Base-by-base conservation (phyloP, 2,113 vertebrate genomes). In the Nettapus auritus region DNA sequence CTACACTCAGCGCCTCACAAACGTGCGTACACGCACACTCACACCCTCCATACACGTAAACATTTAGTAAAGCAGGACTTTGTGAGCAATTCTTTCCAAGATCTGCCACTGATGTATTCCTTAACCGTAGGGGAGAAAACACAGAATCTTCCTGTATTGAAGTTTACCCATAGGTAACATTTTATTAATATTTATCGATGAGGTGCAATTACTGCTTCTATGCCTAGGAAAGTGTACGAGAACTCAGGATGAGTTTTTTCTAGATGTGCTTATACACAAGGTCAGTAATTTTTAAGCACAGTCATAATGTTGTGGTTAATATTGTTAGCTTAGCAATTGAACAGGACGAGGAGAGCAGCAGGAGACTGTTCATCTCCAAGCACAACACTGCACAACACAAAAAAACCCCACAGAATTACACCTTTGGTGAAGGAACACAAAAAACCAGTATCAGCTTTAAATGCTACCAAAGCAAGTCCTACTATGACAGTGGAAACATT, bases 281-380 rank as follows among this genome's bases (percentile, higher is more conserved):
- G n/a, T 77, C 34, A 42, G 2, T 57, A 25, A 48, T 34, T 70
- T 70, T 63, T 78, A 70, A 56, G 34, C 20, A 50, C 8, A 36
- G 34, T 33, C 13, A 25, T 31, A 56, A 29, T 29, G 21, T 69
- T n/a, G 29, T 55, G n/a, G 9, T 63, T 62, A n/a, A n/a, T n/a
- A n/a, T 13, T 5, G 5, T 34, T 13, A 66, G 14, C 2, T 1
- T 34, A 42, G 42, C 59, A 36, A 33, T 50, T 2, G 1, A 66
- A 57, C 25, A 36, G 68, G 25, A 26, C 36, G 25, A 88, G 29
- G 42, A 69, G 33, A 46, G 52, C 63, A 56, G 33, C 40, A 13
- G 63, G 12, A 21, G 11, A 20, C 56, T 76, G n/a, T 56, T 38
- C 28, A 48, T 59, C n/a, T 48, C 33, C 42, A n/a, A 62, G 56